Evolutionary conservation across 2,888 invertebrate species (phyloP).

Genomic region (Phyllotreta cruciferae): DNA sequence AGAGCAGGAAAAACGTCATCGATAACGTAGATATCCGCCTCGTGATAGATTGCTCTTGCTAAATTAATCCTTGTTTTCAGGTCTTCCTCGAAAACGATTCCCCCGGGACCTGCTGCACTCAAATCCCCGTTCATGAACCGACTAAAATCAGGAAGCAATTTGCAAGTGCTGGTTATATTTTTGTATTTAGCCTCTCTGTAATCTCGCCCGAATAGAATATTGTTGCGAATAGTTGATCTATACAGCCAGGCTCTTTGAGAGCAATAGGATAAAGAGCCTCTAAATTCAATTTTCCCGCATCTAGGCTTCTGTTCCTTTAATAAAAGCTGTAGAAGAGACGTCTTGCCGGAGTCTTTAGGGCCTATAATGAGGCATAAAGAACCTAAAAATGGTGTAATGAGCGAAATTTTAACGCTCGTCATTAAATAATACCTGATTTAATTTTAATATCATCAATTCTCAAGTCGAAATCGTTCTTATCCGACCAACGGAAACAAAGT

Average conservation of each 20-base stretch:
- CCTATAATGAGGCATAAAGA: neutral
- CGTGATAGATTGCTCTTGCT: constrained; percentile 10
- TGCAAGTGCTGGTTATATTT: constrained; percentile 9
- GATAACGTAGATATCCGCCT: constrained; percentile 15
- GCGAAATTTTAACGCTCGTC: neutral
- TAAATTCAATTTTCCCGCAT: constrained; percentile 1
- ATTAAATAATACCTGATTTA: constrained; percentile 2
- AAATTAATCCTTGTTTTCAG: constrained; percentile 15
- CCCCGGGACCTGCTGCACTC: constrained; percentile 7
- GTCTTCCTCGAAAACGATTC: constrained; percentile 8
- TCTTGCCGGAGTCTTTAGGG: constrained; percentile 5
- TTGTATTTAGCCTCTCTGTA: constrained; percentile 12
- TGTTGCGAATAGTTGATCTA: constrained; percentile 4
- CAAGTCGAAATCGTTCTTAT: constrained; percentile 1
- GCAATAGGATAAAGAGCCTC: constrained; percentile 7
- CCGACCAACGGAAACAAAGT: constrained; percentile 1
- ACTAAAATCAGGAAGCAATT: constrained; percentile 4
- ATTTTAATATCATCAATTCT: constrained; percentile 11
- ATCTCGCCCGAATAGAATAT: constrained; percentile 5
- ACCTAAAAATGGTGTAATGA: neutral
- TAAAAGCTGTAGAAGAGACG: neutral
- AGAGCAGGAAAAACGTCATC: constrained; percentile 11
- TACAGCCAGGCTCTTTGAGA: constrained; percentile 16
- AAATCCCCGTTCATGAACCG: constrained; percentile 13
- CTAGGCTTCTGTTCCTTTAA: constrained; percentile 2